Base-by-base conservation (phyloP, 35 echinoderm and acorn worm species). In the Ophioderma brevispina region DNA sequence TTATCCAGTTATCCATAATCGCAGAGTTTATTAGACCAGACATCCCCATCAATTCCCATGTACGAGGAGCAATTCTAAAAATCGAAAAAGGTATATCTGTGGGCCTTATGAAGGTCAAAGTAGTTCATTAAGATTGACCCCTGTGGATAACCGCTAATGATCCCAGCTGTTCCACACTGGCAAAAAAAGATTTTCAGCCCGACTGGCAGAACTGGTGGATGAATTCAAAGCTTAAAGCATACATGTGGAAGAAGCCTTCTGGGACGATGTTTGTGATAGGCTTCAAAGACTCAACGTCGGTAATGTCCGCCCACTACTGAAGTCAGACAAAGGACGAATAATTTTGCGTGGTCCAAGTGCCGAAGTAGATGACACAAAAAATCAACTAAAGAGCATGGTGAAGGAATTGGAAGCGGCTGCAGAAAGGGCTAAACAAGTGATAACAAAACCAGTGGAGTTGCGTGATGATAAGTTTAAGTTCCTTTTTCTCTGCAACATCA, bases 11-110 rank as follows among this genome's bases (percentile, higher is more conserved):
- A 36, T 0, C 46, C 21, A 17, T 78, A 37, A 81, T 89, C 33
- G 59, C 59, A 2, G 76, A 89, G 28, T 89, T 89, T 89, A 0
- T 38, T 46, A 25, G 59, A 70, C 17, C 25, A 32, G 17, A 81
- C 50, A 55, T 36, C 32, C 0, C 23, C 43, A 85, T 64, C 18
- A 25, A 30, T 25, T 30, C 15, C 31, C 35, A 70, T n/a, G 83
- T 35, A 85, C 31, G 70, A 14, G 3, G 52, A 36, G 83, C 63
- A 0, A 37, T 85, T 32, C 23, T 36, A n/a, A n/a, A 0, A 36
- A 75, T 34, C 50, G 21, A 30, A 63, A 70, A 15, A 55, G 46
- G 32, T 34, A 14, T 37, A 18, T 85, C 49, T 14, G 21, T 23
- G 63, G 83, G 83, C 83, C 55, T 3, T 21, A 39, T 37, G 37